Base-by-base conservation (phyloP, 2,797 vertebrate genomes). In the Enteromius unitaeniatus region DNA sequence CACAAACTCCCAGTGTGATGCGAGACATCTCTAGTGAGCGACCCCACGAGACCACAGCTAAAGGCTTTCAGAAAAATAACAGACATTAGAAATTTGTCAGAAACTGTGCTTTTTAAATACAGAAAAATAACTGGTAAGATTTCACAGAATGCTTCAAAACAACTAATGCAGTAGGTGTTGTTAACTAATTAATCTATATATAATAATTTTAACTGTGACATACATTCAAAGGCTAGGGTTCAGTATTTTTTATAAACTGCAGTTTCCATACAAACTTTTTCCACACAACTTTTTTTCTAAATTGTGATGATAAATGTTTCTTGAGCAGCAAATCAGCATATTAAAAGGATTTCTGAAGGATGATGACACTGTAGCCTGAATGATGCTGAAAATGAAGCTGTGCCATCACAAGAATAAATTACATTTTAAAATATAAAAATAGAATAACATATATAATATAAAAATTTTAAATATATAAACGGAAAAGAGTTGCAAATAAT, bases 41-140 rank as follows among this genome's bases (percentile, higher is more conserved):
- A 79, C 95, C 95, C 96, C 95, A 96, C 1, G 94, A 93, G 19
- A 93, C 94, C 88, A 96, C 68, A 1, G 93, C 94, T 78, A 97
- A 79, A 0, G 96, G 96, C 97, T 98, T 60, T 34, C 49, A 87
- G 82, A 84, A 81, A 62, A 70, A 64, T 69, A 53, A 68, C 1
- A 81, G 51, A 47, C 47, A 37, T 23, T 37, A 55, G 28, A 67
- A 45, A 28, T 21, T 49, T 13, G 19, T 79, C 10, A 78, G 51
- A 31, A 73, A 26, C 21, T 13, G 49, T 58, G 55, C 6, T 53
- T 64, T 62, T 47, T n/a, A 42, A 62, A 47, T 78, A n/a, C 51
- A 60, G 15, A 7, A 3, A 26, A 28, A 49, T 8, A 51, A 70
- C 1, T 17, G 6, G 6, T 9, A 49, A 37, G 1, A 21, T 45